Evolutionary conservation across 2,797 vertebrate species (phyloP).

Genomic region (Xiphorhynchus erythropygius): DNA sequence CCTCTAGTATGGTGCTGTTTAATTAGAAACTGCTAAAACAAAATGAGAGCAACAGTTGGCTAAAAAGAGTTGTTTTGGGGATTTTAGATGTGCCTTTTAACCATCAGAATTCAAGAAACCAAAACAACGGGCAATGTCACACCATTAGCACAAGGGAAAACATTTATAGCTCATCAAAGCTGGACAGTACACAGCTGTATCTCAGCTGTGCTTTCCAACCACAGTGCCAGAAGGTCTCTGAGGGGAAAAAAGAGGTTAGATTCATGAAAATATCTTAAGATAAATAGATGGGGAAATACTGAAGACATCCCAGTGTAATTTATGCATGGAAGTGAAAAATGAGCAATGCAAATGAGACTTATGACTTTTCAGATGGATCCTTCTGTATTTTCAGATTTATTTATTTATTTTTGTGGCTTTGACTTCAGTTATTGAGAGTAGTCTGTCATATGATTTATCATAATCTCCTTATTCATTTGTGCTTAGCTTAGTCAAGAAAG

Average conservation of each 20-base stretch:
- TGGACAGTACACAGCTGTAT: conserved; percentile 16
- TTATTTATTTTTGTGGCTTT: background rate
- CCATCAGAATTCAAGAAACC: background rate
- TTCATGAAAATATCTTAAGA: background rate
- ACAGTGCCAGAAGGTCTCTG: background rate
- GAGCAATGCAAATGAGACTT: background rate
- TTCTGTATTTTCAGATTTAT: background rate
- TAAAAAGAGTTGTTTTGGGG: background rate
- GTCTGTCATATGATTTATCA: background rate
- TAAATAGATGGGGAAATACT: background rate
- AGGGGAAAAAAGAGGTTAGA: conserved; percentile 15
- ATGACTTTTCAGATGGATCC: background rate
- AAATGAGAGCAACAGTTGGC: background rate
- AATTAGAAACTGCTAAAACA: conserved; percentile 34
- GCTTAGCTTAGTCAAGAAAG: background rate
- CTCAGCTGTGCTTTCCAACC: conserved; percentile 32
- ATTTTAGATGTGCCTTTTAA: conserved; percentile 28
- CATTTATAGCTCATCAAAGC: conserved; percentile 17
- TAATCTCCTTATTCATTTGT: background rate
- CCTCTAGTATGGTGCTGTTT: background rate
- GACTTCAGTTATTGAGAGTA: background rate
- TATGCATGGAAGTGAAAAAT: background rate
- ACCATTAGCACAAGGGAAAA: background rate
- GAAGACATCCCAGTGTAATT: background rate
- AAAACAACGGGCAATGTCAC: background rate